Conservation (phyloP, 2,113 vertebrate genomes). For the Pristiophorus japonicus region DNA sequence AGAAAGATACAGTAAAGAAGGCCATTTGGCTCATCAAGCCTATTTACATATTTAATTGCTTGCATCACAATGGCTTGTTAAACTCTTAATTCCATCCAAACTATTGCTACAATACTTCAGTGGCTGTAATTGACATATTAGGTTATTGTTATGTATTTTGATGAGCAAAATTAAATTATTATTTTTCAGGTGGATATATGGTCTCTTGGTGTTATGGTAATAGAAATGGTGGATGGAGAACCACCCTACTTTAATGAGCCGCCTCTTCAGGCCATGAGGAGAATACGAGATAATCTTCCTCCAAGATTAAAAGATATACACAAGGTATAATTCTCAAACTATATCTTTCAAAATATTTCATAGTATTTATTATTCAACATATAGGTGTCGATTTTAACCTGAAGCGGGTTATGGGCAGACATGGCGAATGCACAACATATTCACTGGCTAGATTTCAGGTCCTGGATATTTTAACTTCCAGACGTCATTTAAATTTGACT, state of each 20-base stretch:
- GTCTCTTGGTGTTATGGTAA: constrained; percentile 98
- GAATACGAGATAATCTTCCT: constrained; percentile 93
- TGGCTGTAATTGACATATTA: background rate
- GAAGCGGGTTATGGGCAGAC: background rate
- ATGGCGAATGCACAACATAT: background rate
- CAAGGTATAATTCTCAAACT: constrained; percentile 63
- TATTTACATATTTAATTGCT: background rate
- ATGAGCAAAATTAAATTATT: background rate
- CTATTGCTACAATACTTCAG: background rate
- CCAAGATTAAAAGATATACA: constrained; percentile 87
- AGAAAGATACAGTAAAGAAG: too few species aligned
- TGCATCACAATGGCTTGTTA: background rate
- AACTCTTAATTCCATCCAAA: background rate
- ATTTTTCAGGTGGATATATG: constrained; percentile 80
- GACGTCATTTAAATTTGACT: background rate
- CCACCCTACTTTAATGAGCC: constrained; percentile 98
- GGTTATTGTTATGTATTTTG: background rate
- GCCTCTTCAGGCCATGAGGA: constrained; percentile 95
- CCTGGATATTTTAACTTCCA: background rate
- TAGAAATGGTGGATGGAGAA: constrained; percentile 97
- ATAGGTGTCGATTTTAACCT: background rate
- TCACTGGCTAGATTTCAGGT: background rate
- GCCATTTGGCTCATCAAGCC: too few species aligned
- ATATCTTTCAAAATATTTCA: background rate
- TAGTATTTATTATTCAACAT: background rate